Conservation (phyloP, 2,113 vertebrate species). For the Conger conger region DNA sequence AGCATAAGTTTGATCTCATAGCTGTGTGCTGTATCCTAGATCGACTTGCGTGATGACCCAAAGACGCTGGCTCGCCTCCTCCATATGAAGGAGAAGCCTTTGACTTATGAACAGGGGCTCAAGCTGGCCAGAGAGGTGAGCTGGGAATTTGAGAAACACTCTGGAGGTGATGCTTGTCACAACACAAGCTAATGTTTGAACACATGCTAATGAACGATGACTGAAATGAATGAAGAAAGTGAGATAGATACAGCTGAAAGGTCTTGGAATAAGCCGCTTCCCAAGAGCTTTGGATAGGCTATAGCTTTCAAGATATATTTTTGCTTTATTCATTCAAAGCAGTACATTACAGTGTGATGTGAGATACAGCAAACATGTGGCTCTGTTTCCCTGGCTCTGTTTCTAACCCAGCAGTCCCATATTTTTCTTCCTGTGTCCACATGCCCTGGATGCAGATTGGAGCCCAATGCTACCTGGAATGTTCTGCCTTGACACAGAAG, state of each 20-base stretch:
- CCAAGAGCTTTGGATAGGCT: too few relatives aligned
- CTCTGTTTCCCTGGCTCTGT: background rate
- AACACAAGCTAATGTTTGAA: background rate
- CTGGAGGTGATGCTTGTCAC: background rate
- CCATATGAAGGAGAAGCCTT: conserved; percentile 86
- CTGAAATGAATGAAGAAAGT: background rate
- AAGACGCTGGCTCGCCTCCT: conserved; percentile 84
- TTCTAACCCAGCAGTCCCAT: background rate
- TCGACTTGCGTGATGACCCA: conserved; percentile 84
- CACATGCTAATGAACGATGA: too few relatives aligned
- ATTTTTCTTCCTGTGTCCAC: background rate
- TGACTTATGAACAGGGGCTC: conserved; percentile 83
- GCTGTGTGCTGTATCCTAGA: conserved; percentile 61
- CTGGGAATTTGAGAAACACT: background rate
- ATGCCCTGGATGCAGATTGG: conserved; percentile 67
- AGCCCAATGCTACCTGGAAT: conserved; percentile 86
- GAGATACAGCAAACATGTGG: too few relatives aligned
- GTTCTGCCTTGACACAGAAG: conserved; percentile 85
- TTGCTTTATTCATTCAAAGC: too few relatives aligned
- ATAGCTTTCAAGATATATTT: too few relatives aligned
- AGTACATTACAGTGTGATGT: too few relatives aligned
- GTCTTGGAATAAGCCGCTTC: too few relatives aligned
- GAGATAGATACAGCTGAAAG: too few relatives aligned
- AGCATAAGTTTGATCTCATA: background rate
- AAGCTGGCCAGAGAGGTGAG: conserved; percentile 83